phyloP scores from a whole-genome alignment of 2,113 vertebrate species.

The Lutjanus erythropterus region DNA sequence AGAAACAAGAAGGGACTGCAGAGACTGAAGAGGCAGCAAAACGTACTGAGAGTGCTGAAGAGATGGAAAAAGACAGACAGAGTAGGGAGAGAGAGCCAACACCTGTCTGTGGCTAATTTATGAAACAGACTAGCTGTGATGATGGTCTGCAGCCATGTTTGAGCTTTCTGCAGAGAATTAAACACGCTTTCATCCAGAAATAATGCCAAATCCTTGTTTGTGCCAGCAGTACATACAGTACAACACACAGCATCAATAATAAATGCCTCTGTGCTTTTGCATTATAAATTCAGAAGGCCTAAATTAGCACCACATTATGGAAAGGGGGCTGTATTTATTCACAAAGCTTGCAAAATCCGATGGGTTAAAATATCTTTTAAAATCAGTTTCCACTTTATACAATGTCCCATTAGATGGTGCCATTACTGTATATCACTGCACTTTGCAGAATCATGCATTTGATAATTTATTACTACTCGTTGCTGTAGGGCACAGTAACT shows the following conservation, averaged over 20 bases:
- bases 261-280: conserved; percentile 1
- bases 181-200: conserved; percentile 12
- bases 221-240: background rate
- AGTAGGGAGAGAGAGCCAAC: conserved; percentile 52
- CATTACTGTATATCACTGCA: background rate
- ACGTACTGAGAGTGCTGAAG: conserved; percentile 61
- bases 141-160: background rate
- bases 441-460: background rate
- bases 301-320: background rate
- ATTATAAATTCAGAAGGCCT: background rate
- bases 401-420: background rate
- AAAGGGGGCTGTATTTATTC: background rate
- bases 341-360: background rate
- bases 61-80: conserved; percentile 60
- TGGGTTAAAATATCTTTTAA: background rate
- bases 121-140: background rate
- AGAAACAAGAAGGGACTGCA: conserved; percentile 68
- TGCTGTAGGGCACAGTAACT: background rate
- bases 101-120: conserved; percentile 42
- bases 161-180: conserved; percentile 21
- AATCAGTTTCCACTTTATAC: background rate
- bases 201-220: conserved; percentile 10
- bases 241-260: background rate
- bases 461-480: background rate
- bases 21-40: conserved; percentile 65